A percentile compares a stretch with the other conserved stretches of the same genome.
Conservation (phyloP, 2,888 invertebrate species). For the Sturmia bella region DNA sequence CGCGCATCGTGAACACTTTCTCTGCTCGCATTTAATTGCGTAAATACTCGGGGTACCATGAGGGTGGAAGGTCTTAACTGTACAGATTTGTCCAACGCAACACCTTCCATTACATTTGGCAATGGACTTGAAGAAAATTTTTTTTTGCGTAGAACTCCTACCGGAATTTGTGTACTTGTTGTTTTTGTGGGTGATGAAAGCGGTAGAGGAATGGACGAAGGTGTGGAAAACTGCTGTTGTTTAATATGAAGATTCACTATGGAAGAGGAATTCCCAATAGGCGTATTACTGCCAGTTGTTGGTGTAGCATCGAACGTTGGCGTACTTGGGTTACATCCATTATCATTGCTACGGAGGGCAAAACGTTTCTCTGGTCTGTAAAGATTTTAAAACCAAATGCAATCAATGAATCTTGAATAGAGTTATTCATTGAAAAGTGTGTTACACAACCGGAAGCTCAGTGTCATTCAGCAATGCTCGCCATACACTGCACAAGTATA, state of each 20-base stretch:
- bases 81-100: conserved; percentile 73
- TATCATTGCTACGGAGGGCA: conserved; percentile 76
- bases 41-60: conserved; percentile 74
- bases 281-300: conserved; percentile 33
- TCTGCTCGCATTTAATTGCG: conserved; percentile 71
- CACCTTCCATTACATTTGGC: conserved; percentile 79
- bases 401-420: not conserved
- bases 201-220: conserved; percentile 53
- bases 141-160: conserved; percentile 74
- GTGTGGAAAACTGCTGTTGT: conserved; percentile 60
- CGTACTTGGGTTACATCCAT: conserved; percentile 45
- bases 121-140: conserved; percentile 77
- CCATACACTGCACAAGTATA: too few species aligned
- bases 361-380: conserved; percentile 79
- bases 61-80: conserved; percentile 75
- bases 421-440: too few species aligned
- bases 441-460: too few species aligned
- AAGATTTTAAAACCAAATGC: not conserved
- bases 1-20: conserved; percentile 73
- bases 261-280: conserved; percentile 76
- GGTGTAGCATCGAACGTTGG: conserved; percentile 52
- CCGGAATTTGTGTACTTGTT: conserved; percentile 34
- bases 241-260: conserved; percentile 66
- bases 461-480: too few species aligned
- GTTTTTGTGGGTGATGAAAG: conserved; percentile 14